phyloP scores from a whole-genome alignment of 2,797 vertebrate species.

The Schizopygopsis malacanthus region DNA sequence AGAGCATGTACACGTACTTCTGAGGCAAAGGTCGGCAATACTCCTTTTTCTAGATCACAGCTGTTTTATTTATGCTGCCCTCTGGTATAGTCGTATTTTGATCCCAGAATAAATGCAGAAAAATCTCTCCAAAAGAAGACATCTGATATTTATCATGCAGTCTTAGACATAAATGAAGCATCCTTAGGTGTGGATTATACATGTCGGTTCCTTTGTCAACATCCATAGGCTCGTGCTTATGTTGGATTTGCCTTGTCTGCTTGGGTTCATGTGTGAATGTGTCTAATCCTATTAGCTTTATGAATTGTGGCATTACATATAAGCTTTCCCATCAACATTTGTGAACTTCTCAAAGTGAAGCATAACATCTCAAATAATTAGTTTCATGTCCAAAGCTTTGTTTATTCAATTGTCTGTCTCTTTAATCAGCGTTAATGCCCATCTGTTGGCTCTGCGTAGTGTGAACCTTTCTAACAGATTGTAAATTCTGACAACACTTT shows the following conservation, averaged over 20 bases:
- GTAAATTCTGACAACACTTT: constrained; percentile 41
- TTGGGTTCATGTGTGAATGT: constrained; percentile 33
- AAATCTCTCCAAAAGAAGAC: constrained; percentile 4
- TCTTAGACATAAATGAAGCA: neutral
- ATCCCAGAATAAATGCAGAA: neutral
- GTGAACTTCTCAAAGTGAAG: constrained; percentile 53
- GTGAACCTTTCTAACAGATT: constrained; percentile 4
- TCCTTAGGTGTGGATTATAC: constrained; percentile 34
- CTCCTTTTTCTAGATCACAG: constrained; percentile 18
- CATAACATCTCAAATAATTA: constrained; percentile 51
- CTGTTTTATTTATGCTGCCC: constrained; percentile 27
- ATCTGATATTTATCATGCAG: neutral
- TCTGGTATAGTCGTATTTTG: neutral
- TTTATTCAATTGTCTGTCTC: constrained; percentile 51
- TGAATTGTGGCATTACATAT: constrained; percentile 34
- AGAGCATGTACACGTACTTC: constrained; percentile 9
- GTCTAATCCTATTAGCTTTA: constrained; percentile 49
- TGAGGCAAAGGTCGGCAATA: constrained; percentile 16
- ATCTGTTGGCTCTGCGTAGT: constrained; percentile 42
- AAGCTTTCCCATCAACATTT: constrained; percentile 35
- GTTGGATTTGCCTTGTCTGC: constrained; percentile 16
- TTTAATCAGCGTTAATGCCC: constrained; percentile 55
- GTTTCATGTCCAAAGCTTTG: constrained; percentile 40
- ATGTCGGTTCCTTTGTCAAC: constrained; percentile 18
- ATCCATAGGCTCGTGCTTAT: neutral